Evolutionary conservation across 2,888 invertebrate genomes (phyloP), one percentile per base, ranked within the genome.

Genomic region (Brachypalpus laphriformis): DNA sequence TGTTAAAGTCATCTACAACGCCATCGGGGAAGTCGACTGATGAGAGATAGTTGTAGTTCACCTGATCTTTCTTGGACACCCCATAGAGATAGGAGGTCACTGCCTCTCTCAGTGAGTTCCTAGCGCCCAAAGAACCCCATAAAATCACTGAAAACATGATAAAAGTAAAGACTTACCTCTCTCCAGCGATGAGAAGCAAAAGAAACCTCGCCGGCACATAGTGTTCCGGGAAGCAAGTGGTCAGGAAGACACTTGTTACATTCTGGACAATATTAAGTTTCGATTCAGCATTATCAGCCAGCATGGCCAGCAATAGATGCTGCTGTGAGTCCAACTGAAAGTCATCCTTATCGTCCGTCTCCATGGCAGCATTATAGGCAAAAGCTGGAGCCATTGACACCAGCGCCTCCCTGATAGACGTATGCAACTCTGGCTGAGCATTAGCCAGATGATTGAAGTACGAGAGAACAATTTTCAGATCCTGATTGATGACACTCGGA

Each of bases 151-250:
- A n/a, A n/a, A n/a, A n/a, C n/a, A n/a, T n/a, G 57, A 37, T n/a
- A 11, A 20, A 0, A 6, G 9, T 7, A 20, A 25, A 25, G 25
- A 92, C 93, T 91, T 91, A 97, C 96, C 93, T 94, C 90, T 98
- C 98, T 51, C 97, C 97, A 87, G 96, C 96, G 34, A 97, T 97
- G 71, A 97, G 91, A 16, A 98, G 93, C 68, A 98, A 92, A 8
- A 98, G 92, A 90, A 96, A 97, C 89, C 97, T 94, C 0, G 98
- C 96, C 0, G 97, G 96, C 0, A 96, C 95, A 91, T 97, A 96
- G 89, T 96, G 94, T 34, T 94, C 93, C 0, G 97, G 96, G 91
- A 97, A 98, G 87, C 98, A 96, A 6, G 94, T 94, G 2, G 96
- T 95, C 0, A 97, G 94, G 89, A 97, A 97, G 80, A 96, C 94